Conservation (phyloP, 2,888 invertebrate species). For the Capitulum mitella region DNA sequence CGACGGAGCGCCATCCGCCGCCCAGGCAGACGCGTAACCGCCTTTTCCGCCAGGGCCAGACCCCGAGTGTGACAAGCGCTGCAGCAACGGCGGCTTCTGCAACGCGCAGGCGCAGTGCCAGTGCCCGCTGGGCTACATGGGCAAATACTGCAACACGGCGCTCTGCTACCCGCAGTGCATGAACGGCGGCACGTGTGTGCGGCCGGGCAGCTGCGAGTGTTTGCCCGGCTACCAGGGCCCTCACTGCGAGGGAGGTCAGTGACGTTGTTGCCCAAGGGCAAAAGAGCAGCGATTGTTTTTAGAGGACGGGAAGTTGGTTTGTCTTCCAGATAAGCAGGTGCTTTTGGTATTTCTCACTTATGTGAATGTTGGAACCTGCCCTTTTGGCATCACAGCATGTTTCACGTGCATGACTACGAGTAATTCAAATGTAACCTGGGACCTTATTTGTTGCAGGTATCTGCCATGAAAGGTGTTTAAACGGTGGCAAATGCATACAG, state of each 20-base stretch:
- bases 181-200: conserved; percentile 86
- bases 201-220: conserved; percentile 80
- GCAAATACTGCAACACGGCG: conserved; percentile 79
- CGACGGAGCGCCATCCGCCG: no score
- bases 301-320: no score
- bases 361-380: no score
- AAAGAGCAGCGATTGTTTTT: no score
- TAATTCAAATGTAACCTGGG: no score
- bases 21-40: no score
- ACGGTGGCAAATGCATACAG: conserved; percentile 89
- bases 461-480: conserved; percentile 81
- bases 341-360: no score
- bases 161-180: conserved; percentile 86
- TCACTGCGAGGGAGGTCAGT: conserved; percentile 79
- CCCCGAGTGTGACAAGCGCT: conserved; percentile 80
- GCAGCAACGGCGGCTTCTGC: conserved; percentile 76
- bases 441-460: conserved; percentile 71
- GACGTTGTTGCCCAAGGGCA: no score
- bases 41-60: conserved; percentile 54
- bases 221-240: conserved; percentile 83
- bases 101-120: conserved; percentile 76
- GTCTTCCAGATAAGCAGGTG: no score
- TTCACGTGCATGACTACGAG: no score
- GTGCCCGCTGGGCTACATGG: conserved; percentile 84
- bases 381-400: no score